Conservation (phyloP, 2,113 vertebrate species). For the Neofelis nebulosa region DNA sequence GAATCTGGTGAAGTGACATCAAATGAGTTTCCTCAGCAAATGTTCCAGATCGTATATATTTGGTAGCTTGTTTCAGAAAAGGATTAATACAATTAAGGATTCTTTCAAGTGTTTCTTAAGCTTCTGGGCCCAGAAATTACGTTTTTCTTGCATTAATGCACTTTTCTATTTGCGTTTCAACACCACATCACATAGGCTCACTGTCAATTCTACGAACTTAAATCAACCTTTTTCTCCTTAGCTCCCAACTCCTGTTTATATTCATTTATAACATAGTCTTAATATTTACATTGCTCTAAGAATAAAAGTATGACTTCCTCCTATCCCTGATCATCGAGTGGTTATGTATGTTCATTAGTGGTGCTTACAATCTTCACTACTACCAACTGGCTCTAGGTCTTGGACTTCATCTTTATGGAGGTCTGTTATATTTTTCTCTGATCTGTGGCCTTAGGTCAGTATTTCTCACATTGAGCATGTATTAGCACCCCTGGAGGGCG, state of each 20-base stretch:
- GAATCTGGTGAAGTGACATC: slow-evolving; percentile 34
- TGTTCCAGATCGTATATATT: slow-evolving; percentile 30
- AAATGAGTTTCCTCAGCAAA: slow-evolving; percentile 62
- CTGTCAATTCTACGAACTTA: slow-evolving; percentile 34
- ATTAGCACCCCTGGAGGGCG: background rate
- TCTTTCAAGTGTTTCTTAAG: slow-evolving; percentile 46
- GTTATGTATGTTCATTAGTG: slow-evolving; percentile 10
- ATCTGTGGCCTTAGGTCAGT: background rate
- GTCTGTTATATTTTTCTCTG: background rate
- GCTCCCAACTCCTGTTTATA: background rate
- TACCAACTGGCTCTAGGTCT: background rate
- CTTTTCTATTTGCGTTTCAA: slow-evolving; percentile 39
- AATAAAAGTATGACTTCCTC: background rate
- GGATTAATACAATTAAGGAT: slow-evolving; percentile 24
- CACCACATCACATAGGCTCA: background rate
- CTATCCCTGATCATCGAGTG: background rate
- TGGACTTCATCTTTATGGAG: background rate
- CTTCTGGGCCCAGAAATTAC: background rate
- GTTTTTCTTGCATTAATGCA: slow-evolving; percentile 39
- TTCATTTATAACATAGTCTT: slow-evolving; percentile 5
- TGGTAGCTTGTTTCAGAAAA: slow-evolving; percentile 48
- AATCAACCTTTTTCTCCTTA: slow-evolving; percentile 43
- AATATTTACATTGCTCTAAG: background rate
- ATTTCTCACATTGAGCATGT: background rate
- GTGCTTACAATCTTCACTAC: background rate